Evolutionary conservation across 2,888 invertebrate species (phyloP).

Genomic region (Drosophila kuntzei): DNA sequence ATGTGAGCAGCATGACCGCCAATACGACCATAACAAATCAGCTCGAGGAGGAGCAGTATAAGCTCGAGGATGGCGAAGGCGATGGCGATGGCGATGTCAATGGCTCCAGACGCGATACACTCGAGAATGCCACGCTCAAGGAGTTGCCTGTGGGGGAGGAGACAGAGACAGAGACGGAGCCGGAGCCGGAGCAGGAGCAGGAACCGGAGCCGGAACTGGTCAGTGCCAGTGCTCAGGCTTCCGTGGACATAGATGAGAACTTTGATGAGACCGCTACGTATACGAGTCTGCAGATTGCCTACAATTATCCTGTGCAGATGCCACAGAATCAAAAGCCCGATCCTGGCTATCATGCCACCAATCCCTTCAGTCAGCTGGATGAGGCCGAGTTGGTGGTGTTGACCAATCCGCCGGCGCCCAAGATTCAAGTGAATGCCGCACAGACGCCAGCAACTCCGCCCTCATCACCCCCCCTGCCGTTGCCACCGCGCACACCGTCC

Average conservation of each 20-base stretch:
- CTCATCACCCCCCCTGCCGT: conserved; percentile 74
- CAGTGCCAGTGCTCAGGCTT: conserved; percentile 75
- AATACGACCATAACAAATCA: conserved; percentile 75
- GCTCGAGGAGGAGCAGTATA: conserved; percentile 87
- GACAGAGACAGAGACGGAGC: conserved; percentile 53
- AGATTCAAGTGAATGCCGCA: conserved; percentile 85
- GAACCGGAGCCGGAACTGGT: conserved; percentile 42
- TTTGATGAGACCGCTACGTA: conserved; percentile 93
- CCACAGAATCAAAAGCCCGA: conserved; percentile 75
- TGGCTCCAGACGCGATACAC: conserved; percentile 87
- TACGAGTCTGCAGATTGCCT: conserved; percentile 93
- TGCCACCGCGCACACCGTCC: conserved; percentile 79
- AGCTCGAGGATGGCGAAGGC: conserved; percentile 85
- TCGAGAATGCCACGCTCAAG: conserved; percentile 76
- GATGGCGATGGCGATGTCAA: conserved; percentile 81
- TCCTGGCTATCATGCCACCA: conserved; percentile 60
- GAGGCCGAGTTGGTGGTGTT: conserved; percentile 85
- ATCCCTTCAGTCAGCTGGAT: conserved; percentile 74
- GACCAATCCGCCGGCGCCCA: conserved; percentile 86
- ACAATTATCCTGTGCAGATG: conserved; percentile 92
- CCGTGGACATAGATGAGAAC: conserved; percentile 87
- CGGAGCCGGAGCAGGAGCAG: neutral
- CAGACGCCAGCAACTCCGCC: conserved; percentile 82
- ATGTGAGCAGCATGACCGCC: conserved; percentile 70
- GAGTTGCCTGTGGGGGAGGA: conserved; percentile 72